phyloP scores from a whole-genome alignment of 2,888 invertebrate genomes.

The Himalopsyche japonica region DNA sequence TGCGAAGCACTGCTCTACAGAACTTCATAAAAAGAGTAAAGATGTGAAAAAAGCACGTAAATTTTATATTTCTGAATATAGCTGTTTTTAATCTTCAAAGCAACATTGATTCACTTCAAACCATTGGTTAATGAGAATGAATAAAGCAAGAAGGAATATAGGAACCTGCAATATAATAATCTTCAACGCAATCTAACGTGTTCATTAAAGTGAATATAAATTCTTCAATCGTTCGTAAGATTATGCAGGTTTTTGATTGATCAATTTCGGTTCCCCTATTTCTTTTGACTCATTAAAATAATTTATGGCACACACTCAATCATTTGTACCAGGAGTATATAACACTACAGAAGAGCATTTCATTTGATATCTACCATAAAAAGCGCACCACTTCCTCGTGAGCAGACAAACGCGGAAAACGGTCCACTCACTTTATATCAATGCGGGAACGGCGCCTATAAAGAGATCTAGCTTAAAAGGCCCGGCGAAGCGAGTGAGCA shows the following conservation, averaged over 20 bases:
- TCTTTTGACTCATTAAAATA: not conserved
- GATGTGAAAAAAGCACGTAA: too few relatives aligned
- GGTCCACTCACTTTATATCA: conserved; percentile 3
- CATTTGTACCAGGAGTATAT: not conserved
- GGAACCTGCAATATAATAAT: too few relatives aligned
- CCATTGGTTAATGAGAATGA: too few relatives aligned
- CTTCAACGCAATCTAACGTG: too few relatives aligned
- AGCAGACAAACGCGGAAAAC: not conserved
- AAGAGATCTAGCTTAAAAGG: conserved; percentile 5
- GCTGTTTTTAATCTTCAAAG: too few relatives aligned
- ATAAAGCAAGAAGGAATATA: too few relatives aligned
- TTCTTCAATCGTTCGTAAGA: too few relatives aligned
- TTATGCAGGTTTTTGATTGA: not conserved
- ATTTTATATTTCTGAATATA: too few relatives aligned
- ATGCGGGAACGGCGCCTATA: conserved; percentile 10
- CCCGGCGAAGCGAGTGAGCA: not conserved
- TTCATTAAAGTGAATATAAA: too few relatives aligned
- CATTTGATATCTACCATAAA: not conserved
- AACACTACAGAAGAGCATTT: not conserved
- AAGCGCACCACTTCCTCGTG: conserved; percentile 13
- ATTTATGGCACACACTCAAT: not conserved
- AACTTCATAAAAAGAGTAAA: too few relatives aligned
- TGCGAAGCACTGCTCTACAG: too few relatives aligned
- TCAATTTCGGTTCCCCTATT: not conserved
- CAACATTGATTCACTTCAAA: too few relatives aligned